Evolutionary conservation across 2,797 vertebrate species (phyloP).

Genomic region (Hapalemur alaotrensis): DNA sequence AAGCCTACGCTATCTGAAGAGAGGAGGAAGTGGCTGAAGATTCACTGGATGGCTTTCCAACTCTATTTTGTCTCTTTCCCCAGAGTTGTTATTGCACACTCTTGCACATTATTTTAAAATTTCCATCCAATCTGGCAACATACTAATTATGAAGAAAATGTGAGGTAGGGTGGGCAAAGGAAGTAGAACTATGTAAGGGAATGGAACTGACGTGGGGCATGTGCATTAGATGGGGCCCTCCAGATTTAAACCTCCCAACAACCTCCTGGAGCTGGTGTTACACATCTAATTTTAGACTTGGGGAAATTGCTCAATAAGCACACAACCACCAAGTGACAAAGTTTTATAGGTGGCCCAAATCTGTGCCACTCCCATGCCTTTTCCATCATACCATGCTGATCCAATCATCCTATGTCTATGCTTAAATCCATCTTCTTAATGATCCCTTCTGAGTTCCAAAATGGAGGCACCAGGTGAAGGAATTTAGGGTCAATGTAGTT

Average conservation of each 20-base stretch:
- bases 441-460: not conserved
- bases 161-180: fast-evolving
- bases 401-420: not conserved
- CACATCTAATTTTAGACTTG: not conserved
- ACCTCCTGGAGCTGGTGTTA: no score
- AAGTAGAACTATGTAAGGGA: not conserved
- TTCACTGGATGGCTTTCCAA: not conserved
- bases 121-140: not conserved
- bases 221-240: not conserved
- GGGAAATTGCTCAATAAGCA: not conserved
- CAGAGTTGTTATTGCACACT: not conserved
- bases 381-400: not conserved
- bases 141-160: not conserved
- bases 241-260: not conserved
- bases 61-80: not conserved
- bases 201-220: not conserved
- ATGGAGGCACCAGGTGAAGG: not conserved
- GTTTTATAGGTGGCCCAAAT: not conserved
- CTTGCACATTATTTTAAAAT: not conserved
- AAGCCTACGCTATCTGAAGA: not conserved
- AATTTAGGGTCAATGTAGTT: not conserved
- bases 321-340: not conserved
- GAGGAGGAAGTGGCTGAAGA: not conserved
- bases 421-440: not conserved
- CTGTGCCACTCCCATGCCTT: not conserved